A percentile compares a stretch with the other conserved stretches of the same genome.
These are phyloP conservation scores for Lobophora halterata DNA, from an alignment of 2,888 invertebrate species.

Conservation along the genomic window DNA sequence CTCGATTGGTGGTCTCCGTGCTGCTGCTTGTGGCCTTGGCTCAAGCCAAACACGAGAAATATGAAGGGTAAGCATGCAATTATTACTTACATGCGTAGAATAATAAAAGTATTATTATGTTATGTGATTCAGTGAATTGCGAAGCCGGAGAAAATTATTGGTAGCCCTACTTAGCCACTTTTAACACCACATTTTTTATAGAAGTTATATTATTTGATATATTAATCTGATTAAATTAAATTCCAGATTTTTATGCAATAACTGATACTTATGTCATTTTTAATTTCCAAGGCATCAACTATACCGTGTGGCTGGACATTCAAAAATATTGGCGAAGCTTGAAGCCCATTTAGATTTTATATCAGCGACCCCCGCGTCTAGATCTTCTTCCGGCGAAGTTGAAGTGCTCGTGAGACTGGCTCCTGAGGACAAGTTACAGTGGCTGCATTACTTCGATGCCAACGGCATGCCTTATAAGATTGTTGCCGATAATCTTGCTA, in stretches of 20 bases:
- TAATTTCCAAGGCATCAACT: slow-evolving; percentile 50
- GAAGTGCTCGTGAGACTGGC: slow-evolving; percentile 59
- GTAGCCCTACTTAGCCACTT: too few species aligned
- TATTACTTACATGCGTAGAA: neutral
- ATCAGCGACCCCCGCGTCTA: slow-evolving; percentile 48
- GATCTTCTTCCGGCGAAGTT: slow-evolving; percentile 47
- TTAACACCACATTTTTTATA: too few species aligned
- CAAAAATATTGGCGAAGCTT: slow-evolving; percentile 45
- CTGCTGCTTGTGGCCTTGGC: slow-evolving; percentile 45
- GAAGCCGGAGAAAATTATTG: too few species aligned
- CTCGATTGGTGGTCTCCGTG: slow-evolving; percentile 44
- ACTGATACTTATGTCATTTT: neutral
- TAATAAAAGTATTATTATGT: too few species aligned
- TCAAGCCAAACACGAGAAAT: slow-evolving; percentile 61
- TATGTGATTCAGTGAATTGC: too few species aligned
- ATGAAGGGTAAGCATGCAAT: slow-evolving; percentile 61
- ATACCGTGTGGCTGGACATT: slow-evolving; percentile 53
- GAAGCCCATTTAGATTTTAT: slow-evolving; percentile 56
- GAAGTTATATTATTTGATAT: too few species aligned
- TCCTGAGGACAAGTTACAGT: slow-evolving; percentile 55
- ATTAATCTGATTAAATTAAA: too few species aligned
- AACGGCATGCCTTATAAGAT: slow-evolving; percentile 50
- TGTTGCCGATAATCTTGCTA: slow-evolving; percentile 61
- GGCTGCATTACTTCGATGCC: slow-evolving; percentile 56
- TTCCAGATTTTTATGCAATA: too few species aligned